Base-by-base conservation (phyloP, 2,113 vertebrate genomes). In the Shinisaurus crocodilurus region DNA sequence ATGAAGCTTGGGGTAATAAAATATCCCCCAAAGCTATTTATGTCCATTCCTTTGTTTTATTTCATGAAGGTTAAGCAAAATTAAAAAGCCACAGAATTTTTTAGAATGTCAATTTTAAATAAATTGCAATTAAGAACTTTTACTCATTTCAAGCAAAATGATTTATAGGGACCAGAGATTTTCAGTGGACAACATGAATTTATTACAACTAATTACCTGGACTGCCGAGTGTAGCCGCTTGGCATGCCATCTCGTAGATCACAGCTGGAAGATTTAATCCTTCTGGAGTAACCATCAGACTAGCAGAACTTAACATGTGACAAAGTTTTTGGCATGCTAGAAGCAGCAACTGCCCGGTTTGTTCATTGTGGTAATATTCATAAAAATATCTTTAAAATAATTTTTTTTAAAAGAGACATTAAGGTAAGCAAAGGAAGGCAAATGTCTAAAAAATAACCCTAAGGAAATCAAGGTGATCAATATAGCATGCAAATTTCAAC, bases 221-320 rank as follows among this genome's bases (percentile, higher is more conserved):
- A 88, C 98, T 97, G 93, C 99, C 99, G 84, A 98, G 87, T 8
- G 98, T 98, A 88, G 97, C 96, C 85, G 99, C 98, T 72, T 98
- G 98, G 94, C 98, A 98, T 3, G 99, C 98, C 85, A 99, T 95
- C 48, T 96, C 86, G 32, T 99, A 97, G 89, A 99, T 98, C 89
- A 98, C 96, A 1, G 97, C 97, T 48, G 99, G 98, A 1, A 99
- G 96, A 81, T 98, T 97, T 10, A 97, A 92, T 43, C 96, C 97
- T 5, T 95, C 87, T 3, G 98, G 98, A 18, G 95, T 90, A 72
- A 98, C 95, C 97, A 98, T 97, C 15, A 97, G 98, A n/a, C 97
- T 91, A 2, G 98, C 98, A 34, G 96, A 96, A 93, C 98, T 98
- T 96, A 99, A 89, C 98, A 98, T 98, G 45, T 98, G 98, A 92